Evolutionary conservation across 2,888 invertebrate genomes (phyloP), one percentile per base, ranked within the genome.

Genomic region (Drosophila austrosaltans): DNA sequence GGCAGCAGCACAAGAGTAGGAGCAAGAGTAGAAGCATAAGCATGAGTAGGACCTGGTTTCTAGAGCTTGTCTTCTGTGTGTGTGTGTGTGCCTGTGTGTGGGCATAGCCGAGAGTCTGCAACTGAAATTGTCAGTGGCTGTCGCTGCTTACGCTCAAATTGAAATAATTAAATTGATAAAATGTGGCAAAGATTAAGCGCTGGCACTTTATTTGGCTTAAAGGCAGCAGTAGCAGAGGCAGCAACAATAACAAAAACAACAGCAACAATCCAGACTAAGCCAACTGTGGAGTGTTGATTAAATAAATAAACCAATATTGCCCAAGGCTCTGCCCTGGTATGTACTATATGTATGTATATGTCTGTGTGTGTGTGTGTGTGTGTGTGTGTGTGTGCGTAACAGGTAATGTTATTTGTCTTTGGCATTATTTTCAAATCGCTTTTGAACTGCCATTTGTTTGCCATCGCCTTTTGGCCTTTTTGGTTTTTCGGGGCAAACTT

Each of bases 81-180:
- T 57, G 25, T 58, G 53, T 40, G n/a, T 40, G 60, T 48, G 56
- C 40, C 12, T 53, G 58, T 68, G 53, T 54, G 58, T 42, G 53
- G 66, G 65, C 62, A 58, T 62, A 28, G 59, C 32, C 32, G 32
- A 56, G 60, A 62, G 44, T 87, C 87, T 82, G 82, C 75, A 80
- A 73, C 82, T 85, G 81, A 81, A 81, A 79, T 82, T 81, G 80
- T 83, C 73, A 78, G 76, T 86, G 74, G 77, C 71, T 73, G 78
- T 67, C 63, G 77, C 58, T 87, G 88, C 83, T 88, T 86, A 88
- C 84, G 89, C 87, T 88, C 83, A 87, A 86, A 86, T 86, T 86
- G 89, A 86, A 86, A 86, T 86, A 86, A 86, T 86, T 89, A 86
- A 86, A 86, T 86, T 86, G 85, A 86, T 86, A 89, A 86, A 86